Percentiles rank a stretch among this genome's conserved stretches.
Evolutionary conservation across 1,140 invertebrate species (phyloP).

Genomic region (Sycophaga agraensis): DNA sequence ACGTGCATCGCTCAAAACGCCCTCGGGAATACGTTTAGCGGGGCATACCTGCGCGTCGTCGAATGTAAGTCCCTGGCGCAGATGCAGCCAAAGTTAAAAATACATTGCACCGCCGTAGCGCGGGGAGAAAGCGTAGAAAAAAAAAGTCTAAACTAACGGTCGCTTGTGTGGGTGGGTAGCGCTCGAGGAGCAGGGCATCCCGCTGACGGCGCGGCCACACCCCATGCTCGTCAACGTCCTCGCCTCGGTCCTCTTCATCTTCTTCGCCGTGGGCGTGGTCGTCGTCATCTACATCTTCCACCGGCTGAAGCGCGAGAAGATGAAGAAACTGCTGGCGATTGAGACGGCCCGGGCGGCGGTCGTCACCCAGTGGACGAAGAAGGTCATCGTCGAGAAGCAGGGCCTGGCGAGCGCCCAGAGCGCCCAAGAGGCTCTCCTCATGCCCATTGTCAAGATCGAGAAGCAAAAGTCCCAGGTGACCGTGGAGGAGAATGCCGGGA

Average conservation of each 20-base stretch:
- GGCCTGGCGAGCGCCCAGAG: constrained; percentile 62
- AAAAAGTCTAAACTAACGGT: too few species aligned
- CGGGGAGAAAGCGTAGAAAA: too few species aligned
- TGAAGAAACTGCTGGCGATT: constrained; percentile 75
- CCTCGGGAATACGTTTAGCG: constrained; percentile 74
- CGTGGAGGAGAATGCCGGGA: constrained; percentile 63
- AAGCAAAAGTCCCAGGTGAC: constrained; percentile 73
- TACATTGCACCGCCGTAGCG: too few species aligned
- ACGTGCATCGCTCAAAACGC: constrained; percentile 85
- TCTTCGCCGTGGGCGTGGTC: constrained; percentile 64
- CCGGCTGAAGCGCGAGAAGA: constrained; percentile 63
- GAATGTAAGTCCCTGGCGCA: constrained; percentile 68
- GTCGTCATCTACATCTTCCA: constrained; percentile 60
- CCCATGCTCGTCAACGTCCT: constrained; percentile 62
- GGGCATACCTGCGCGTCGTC: constrained; percentile 82
- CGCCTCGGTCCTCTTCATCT: constrained; percentile 61
- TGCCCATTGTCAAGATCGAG: constrained; percentile 85
- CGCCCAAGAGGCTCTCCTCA: constrained; percentile 67
- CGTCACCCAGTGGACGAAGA: constrained; percentile 84
- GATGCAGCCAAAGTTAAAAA: too few species aligned
- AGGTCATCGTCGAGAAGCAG: constrained; percentile 83
- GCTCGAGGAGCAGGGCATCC: constrained; percentile 47
- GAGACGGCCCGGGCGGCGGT: constrained; percentile 74
- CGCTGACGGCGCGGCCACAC: constrained; percentile 57
- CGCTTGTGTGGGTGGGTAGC: too few species aligned